Evolutionary conservation across 2,888 invertebrate genomes (phyloP), one percentile per base, ranked within the genome.

Genomic region (Ophraella communa): DNA sequence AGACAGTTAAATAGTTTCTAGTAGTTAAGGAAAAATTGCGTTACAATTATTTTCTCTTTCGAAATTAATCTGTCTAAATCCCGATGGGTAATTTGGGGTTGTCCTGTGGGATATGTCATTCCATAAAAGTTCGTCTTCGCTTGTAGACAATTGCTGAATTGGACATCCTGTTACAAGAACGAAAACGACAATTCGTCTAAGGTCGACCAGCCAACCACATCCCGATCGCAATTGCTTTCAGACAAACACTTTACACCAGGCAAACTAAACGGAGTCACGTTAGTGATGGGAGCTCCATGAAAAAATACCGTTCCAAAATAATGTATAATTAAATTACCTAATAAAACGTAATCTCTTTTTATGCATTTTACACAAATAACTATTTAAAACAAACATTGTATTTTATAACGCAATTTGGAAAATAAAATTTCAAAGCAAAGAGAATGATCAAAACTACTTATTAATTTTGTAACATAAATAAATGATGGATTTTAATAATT

Each of bases 61-160:
- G 45, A 64, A 66, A 66, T 64, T 64, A 53, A 61, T 47, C 62
- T 54, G 24, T 47, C 62, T 67, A 67, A 67, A 67, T 69, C 67
- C 65, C 54, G 49, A 33, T 23, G 47, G 65, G 67, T 64, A 69
- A 67, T 69, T 63, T 59, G 57, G 58, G 23, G 62, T 63, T 57
- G 63, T 69, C 69, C 68, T 66, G 66, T 60, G 59, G 65, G 71
- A 70, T 64, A 72, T 62, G 71, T 71, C 67, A 63, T 66, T 68
- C 70, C 62, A 66, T 67, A 71, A 72, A 66, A 71, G 72, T 71
- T 72, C 71, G 71, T 73, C 72, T 73, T 70, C 58, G 72, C 67
- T 69, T 69, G 73, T 66, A 74, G 71, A 71, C 72, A 71, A 74
- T 71, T 71, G 72, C 73, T 68, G 73, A 72, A 74, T 72, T 71